phyloP scores from a whole-genome alignment of 1,140 invertebrate genomes.

The Aphaenogaster rudis region DNA sequence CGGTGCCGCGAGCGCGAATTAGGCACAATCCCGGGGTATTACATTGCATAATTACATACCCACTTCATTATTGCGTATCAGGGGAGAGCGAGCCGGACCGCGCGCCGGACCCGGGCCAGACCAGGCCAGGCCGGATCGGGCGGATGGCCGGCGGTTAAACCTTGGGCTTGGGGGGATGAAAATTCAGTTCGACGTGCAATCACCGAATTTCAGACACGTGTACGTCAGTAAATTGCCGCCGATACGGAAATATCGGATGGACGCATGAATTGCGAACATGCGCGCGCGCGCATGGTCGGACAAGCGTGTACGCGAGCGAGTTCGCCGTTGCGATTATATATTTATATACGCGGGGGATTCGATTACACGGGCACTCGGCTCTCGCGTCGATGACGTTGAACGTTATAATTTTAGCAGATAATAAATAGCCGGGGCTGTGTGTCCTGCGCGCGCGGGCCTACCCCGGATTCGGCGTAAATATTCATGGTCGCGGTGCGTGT shows the following conservation, averaged over 20 bases:
- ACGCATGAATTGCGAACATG: constrained; percentile 65
- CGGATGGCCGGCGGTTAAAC: constrained; percentile 59
- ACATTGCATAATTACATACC: constrained; percentile 66
- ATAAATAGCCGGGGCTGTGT: constrained; percentile 64
- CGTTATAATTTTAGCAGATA: constrained; percentile 74
- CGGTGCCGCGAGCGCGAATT: constrained; percentile 57
- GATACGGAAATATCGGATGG: constrained; percentile 73
- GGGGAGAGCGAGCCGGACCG: constrained; percentile 38
- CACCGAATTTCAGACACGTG: constrained; percentile 72
- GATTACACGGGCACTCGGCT: constrained; percentile 71
- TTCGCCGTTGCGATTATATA: constrained; percentile 68
- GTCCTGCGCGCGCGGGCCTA: constrained; percentile 19
- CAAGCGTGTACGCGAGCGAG: not conserved
- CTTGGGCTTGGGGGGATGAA: constrained; percentile 65
- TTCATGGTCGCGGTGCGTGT: constrained; percentile 44
- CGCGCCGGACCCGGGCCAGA: not conserved
- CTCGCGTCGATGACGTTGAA: constrained; percentile 53
- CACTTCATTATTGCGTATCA: constrained; percentile 64
- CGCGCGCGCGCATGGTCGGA: not conserved
- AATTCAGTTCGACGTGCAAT: constrained; percentile 70
- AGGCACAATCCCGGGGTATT: constrained; percentile 63
- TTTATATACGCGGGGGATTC: constrained; percentile 67
- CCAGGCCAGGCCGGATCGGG: constrained; percentile 30
- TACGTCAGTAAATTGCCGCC: constrained; percentile 69
- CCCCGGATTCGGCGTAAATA: constrained; percentile 59